Conservation (phyloP, 2,113 vertebrate species). For the Ochotona princeps region DNA sequence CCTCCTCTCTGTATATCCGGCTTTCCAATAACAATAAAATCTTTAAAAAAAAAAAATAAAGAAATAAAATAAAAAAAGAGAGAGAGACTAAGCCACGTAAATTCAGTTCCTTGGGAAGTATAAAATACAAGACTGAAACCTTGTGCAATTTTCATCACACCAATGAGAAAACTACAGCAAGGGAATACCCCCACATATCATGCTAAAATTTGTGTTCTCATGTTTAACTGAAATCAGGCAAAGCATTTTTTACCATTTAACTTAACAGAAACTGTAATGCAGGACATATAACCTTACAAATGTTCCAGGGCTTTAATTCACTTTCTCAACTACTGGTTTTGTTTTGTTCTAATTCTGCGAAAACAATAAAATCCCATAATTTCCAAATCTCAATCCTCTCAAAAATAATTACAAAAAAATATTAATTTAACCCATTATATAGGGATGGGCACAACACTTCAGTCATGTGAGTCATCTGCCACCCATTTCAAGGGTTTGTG, state of each 20-base stretch:
- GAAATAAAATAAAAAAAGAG: too few relatives aligned
- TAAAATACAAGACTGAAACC: not conserved
- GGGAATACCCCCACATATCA: not conserved
- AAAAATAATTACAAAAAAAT: not conserved
- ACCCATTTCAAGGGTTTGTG: too few relatives aligned
- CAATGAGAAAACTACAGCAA: not conserved
- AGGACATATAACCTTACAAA: slow-evolving; percentile 18
- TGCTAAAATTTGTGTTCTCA: slow-evolving; percentile 49
- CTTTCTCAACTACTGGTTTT: not conserved
- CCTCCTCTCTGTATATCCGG: too few relatives aligned
- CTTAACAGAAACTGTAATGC: slow-evolving; percentile 9
- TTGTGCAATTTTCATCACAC: not conserved
- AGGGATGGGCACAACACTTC: not conserved
- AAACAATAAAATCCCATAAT: not conserved
- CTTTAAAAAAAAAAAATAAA: too few relatives aligned
- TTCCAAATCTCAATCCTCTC: slow-evolving; percentile 32
- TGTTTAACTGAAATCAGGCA: slow-evolving; percentile 14
- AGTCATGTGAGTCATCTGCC: too few relatives aligned
- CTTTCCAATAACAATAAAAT: too few relatives aligned
- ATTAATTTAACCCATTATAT: slow-evolving; percentile 33
- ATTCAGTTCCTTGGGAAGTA: not conserved
- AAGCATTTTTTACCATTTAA: slow-evolving; percentile 38
- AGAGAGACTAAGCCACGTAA: slow-evolving; percentile 31
- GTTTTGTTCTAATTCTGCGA: not conserved
- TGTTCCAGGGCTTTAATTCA: slow-evolving; percentile 11